Conservation (phyloP, 2,888 invertebrate genomes). For the Pharmacophagus antenor region DNA sequence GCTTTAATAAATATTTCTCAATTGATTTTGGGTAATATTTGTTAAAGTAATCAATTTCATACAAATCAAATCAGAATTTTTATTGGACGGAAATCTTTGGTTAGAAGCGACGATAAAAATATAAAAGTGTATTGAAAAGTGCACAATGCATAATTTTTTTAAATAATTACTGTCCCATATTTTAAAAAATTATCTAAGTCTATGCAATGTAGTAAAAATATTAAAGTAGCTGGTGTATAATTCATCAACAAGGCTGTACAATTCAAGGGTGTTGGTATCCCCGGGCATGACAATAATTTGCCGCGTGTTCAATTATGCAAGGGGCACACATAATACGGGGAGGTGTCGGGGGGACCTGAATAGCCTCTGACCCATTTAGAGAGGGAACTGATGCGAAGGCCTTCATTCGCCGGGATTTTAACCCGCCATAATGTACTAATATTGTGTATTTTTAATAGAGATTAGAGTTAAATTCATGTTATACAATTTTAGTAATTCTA, state of each 20-base stretch:
- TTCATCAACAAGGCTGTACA: conserved; percentile 36
- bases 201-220: not conserved
- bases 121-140: too few relatives aligned
- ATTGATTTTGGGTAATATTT: too few relatives aligned
- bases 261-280: conserved; percentile 50
- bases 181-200: too few relatives aligned
- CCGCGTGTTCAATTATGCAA: conserved; percentile 77
- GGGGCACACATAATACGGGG: conserved; percentile 62
- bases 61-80: too few relatives aligned
- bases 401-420: conserved; percentile 52
- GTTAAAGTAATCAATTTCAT: too few relatives aligned
- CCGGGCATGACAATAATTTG: conserved; percentile 72
- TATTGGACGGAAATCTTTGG: too few relatives aligned
- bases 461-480: too few relatives aligned
- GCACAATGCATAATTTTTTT: too few relatives aligned
- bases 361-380: conserved; percentile 78
- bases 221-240: not conserved
- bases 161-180: too few relatives aligned
- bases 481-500: too few relatives aligned
- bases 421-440: conserved; percentile 30
- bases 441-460: conserved; percentile 28
- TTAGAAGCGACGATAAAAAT: too few relatives aligned
- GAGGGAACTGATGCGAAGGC: conserved; percentile 59
- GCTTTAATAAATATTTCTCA: too few relatives aligned
- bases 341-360: conserved; percentile 54